Percentiles rank a stretch among this genome's conserved stretches.
Conservation (phyloP, 2,888 invertebrate species). For the Unio delphinus region DNA sequence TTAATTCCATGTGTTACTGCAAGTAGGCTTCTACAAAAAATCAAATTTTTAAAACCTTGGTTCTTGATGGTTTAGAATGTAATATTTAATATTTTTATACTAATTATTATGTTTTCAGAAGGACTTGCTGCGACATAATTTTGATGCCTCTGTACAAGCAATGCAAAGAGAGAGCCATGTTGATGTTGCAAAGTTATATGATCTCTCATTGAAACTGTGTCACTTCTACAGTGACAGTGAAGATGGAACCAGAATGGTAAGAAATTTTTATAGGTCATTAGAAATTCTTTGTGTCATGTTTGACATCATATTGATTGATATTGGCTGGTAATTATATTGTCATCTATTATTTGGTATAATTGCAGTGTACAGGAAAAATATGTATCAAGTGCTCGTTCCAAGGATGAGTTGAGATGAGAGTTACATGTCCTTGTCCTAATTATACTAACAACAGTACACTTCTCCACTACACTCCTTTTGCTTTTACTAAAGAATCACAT, state of each 20-base stretch:
- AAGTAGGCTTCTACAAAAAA: not conserved
- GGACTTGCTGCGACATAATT: conserved; percentile 79
- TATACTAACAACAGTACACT: too few relatives aligned
- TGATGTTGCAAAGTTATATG: conserved; percentile 70
- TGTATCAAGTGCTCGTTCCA: too few relatives aligned
- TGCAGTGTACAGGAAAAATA: too few relatives aligned
- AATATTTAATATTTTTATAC: conserved; percentile 5
- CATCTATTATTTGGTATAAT: not conserved
- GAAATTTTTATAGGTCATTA: conserved; percentile 6
- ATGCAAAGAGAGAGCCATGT: conserved; percentile 36
- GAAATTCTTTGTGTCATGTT: not conserved
- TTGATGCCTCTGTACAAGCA: conserved; percentile 75
- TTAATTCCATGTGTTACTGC: not conserved
- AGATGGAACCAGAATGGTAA: conserved; percentile 80
- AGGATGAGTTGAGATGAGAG: too few relatives aligned
- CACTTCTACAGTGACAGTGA: conserved; percentile 80
- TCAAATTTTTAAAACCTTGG: not conserved
- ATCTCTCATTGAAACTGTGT: conserved; percentile 79
- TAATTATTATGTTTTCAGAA: conserved; percentile 78
- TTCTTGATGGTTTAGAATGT: not conserved
- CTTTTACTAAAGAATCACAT: too few relatives aligned
- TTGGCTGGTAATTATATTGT: not conserved
- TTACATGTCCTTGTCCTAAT: too few relatives aligned
- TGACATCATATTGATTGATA: not conserved
- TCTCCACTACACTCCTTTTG: too few relatives aligned